Evolutionary conservation across 2,888 invertebrate genomes (phyloP).

Genomic region (Rhyacophila evoluta): DNA sequence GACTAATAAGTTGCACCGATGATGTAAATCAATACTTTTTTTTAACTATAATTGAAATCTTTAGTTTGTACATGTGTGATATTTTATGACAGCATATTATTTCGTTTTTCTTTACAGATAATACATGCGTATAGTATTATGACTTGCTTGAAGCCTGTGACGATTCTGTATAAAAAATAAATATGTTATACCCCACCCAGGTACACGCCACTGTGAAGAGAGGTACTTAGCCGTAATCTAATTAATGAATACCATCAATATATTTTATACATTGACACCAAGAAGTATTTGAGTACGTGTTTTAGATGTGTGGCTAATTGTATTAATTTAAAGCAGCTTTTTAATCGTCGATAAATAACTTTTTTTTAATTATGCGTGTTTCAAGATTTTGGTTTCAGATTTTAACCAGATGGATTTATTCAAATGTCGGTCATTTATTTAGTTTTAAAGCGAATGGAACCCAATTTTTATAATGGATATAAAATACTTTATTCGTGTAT

Average conservation of each 20-base stretch:
- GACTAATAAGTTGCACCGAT: too few species aligned
- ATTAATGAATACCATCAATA: slow-evolving; percentile 18
- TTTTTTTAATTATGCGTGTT: slow-evolving; percentile 24
- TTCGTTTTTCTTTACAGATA: too few species aligned
- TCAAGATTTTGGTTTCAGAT: slow-evolving; percentile 3
- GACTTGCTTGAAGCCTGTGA: too few species aligned
- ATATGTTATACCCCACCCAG: too few species aligned
- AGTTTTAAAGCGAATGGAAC: not conserved
- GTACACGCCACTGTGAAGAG: not conserved
- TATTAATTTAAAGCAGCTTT: slow-evolving; percentile 18
- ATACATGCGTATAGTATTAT: too few species aligned
- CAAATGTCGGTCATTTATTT: not conserved
- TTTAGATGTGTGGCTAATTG: slow-evolving; percentile 18
- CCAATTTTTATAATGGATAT: not conserved
- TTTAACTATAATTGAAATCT: too few species aligned
- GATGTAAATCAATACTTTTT: too few species aligned
- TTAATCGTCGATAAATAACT: slow-evolving; percentile 18
- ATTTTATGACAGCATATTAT: too few species aligned
- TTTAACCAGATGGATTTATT: not conserved
- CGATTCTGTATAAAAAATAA: too few species aligned
- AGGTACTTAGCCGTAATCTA: not conserved
- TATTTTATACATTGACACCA: not conserved
- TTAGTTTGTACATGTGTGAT: too few species aligned
- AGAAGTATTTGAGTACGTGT: slow-evolving; percentile 22
- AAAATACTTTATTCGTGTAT: not conserved